Base-by-base conservation (phyloP, 1,140 invertebrate genomes). In the Drosophila littoralis region DNA sequence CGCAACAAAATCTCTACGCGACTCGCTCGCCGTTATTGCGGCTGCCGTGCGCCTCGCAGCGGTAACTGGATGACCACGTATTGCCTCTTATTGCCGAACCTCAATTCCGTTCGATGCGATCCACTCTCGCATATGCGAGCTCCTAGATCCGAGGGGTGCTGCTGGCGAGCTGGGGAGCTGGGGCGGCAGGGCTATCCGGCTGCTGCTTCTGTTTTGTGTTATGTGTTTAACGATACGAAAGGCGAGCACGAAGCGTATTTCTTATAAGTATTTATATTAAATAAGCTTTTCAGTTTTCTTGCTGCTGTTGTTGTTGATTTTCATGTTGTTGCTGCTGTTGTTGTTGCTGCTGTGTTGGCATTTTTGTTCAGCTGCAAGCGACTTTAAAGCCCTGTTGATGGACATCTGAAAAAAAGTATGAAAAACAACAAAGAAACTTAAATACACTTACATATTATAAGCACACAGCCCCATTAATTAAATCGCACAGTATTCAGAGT, bases 221-320 rank as follows among this genome's bases (percentile, higher is more conserved):
- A 73, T 51, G 15, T 45, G 73, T 43, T 70, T 74, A 68, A 71
- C 40, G 65, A 57, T 67, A 55, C 57, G 63, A 42, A 6, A 57
- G 57, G 50, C 58, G 58, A 36, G 36, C 58, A 60, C 55, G 43
- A 65, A 52, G 64, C 45, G 68, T 59, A 52, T 36, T 68, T 63
- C 58, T 51, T 75, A 72, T 71, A 81, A 45, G 43, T 65, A 70
- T 86, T 88, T 79, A 69, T 79, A 79, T 82, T 76, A 88, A 88
- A 74, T 74, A 88, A 86, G 79, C 66, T 77, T 32, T 63, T 77
- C 46, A 60, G 48, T 52, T 52, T 59, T 73, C 58, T 50, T 72
- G 45, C 43, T 28, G 45, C 3, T 48, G 4, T 28, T 69, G 40
- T 57, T 74, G 17, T 57, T 55, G 40, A 15, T 59, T 9, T 45